Base-by-base conservation (phyloP, 2,888 invertebrate species). In the Erynnis tages region DNA sequence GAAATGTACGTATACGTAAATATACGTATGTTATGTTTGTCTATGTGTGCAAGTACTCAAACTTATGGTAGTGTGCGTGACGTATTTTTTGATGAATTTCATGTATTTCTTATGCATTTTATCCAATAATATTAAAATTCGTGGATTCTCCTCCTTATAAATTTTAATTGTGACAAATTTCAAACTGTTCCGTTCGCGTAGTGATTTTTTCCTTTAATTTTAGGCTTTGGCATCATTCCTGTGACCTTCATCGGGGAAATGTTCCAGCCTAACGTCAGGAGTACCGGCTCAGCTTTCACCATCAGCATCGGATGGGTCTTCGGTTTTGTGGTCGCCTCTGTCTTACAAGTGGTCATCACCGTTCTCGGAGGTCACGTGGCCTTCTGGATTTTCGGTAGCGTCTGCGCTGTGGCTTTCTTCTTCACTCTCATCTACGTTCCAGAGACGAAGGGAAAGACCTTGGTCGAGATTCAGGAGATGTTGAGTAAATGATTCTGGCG, bases 181-280 rank as follows among this genome's bases (percentile, higher is more conserved):
- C n/a, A n/a, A n/a, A n/a, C n/a, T 21, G 21, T 21, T 21, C 5
- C 5, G 4, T 4, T 21, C 5, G 21, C 21, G 3, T 21, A 4
- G 21, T 21, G 3, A 21, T 21, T 13, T 17, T 10, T 8, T n/a
- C 1, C n/a, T 13, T 40, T 8, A 11, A 14, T 40, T 60, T 1
- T 64, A 76, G 75, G 76, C 21, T 60, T 76, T 1, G 69, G 65
- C 0, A 65, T 69, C 1, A 69, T 77, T 7, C 77, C 77, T 0
- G 49, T 43, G 5, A 66, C 70, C 0, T 61, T 75, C 0, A 62
- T 63, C 0, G 71, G 73, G 0, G 77, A 77, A 50, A 69, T 77
- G 71, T 76, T 69, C 52, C 61, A 65, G 0, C 49, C 69, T 0
- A 71, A 69, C 53, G 66, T 70, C 6, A 60, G 77, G 2, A 63